Evolutionary conservation across 2,888 invertebrate genomes (phyloP), one percentile per base, ranked within the genome.

Genomic region (Odontocolon sp.): DNA sequence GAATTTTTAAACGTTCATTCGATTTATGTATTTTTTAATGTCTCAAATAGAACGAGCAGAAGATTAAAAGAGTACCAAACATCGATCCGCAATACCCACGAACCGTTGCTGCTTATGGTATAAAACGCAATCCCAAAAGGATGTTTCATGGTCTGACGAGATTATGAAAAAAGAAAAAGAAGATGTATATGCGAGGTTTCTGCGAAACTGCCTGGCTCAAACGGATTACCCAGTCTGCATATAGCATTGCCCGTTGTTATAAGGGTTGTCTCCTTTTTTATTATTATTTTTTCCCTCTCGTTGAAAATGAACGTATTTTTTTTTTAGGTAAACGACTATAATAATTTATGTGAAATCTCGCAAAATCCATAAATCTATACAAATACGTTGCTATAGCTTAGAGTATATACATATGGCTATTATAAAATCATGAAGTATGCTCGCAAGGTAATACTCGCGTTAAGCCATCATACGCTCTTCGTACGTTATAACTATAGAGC

Each of bases 221-320:
- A 64, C 36, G 50, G 64, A 64, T 64, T 64, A 64, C 36, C 26
- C 26, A 50, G 23, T 33, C 36, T 26, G 64, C 50, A 50, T 47
- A n/a, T n/a, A 14, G 50, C 21, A 36, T 33, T 36, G 47, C 33
- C n/a, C n/a, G n/a, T n/a, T n/a, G n/a, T n/a, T n/a, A n/a, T n/a
- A n/a, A n/a, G n/a, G n/a, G n/a, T n/a, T n/a, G n/a, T n/a, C n/a
- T n/a, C 16, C 36, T 26, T 50, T 42, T 42, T 54, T 33, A 33
- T 31, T 54, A 3, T 18, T 18, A 54, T 18, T 33, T n/a, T n/a
- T n/a, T n/a, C 9, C 31, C 36, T 64, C 36, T 38, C 47, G 64
- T 50, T 64, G 16, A 64, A 64, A 9, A 26, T 64, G 38, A 64
- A 50, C 64, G 50, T 50, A 64, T 64, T 50, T 50, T 64, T 50